Evolutionary conservation across 37 sponge, comb jelly and placozoan genomes (phyloP), one percentile per base, ranked within the genome.

Genomic region (Crambe crambe): DNA sequence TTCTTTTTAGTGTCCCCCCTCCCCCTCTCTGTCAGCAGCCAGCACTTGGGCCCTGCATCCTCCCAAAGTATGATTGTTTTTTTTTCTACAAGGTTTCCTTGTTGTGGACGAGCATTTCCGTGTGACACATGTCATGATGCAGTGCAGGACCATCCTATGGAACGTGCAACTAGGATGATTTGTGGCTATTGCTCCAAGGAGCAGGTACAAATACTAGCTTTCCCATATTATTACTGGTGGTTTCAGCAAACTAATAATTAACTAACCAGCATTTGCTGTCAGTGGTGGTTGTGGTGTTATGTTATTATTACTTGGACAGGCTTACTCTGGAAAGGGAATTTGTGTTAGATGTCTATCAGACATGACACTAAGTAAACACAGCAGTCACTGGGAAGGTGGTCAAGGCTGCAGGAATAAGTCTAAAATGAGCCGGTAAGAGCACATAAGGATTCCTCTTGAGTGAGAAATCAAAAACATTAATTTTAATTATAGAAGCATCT

Each of bases 101-200:
- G 91, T 59, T 90, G 91, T 90, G 94, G 91, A 26, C 86, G 87
- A 78, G 65, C 74, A 42, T 94, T 78, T 38, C 91, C 94, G 18
- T 94, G 94, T 84, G 94, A 94, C 42, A 58, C 71, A 21, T 94
- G 94, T 42, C 94, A 94, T 80, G 94, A 94, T 79, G 27, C 66
- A 8, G 64, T 30, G 17, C 88, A 90, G 44, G 90, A 89, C 62
- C 91, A 90, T 57, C 68, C 77, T 1, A 78, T 89, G 74, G 94
- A 94, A 80, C 69, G 79, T 43, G 94, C 91, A 12, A 94, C 87
- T 26, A 83, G 94, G 63, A 94, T 94, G 94, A 67, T 94, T 4
- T 94, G 91, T 77, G 94, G 94, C 32, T 77, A 63, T 61, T 94
- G 94, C 62, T 79, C 91, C 12, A 83, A 72, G 29, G 94, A 94